phyloP scores from a whole-genome alignment of 2,113 vertebrate genomes.

The Coptodon bakossiorum region DNA sequence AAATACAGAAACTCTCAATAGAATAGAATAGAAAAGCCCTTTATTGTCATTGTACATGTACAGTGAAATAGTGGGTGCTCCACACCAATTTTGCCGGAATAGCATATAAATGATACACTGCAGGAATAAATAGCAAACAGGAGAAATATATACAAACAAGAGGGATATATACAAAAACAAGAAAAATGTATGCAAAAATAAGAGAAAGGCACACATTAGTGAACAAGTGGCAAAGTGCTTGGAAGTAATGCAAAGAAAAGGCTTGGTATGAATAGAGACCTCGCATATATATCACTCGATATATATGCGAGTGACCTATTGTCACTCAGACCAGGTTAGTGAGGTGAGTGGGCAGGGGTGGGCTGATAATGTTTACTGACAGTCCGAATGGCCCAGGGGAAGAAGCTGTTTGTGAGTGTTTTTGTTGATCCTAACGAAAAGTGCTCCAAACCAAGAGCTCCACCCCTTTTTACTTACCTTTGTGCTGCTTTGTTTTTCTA shows the following conservation, averaged over 20 bases:
- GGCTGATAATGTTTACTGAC: not conserved
- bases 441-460: not conserved
- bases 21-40: not conserved
- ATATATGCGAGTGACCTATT: not conserved
- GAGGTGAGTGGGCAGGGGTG: not conserved
- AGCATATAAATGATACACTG: not conserved
- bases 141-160: not conserved
- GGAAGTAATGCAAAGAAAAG: not conserved
- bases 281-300: no score
- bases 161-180: not conserved
- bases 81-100: not conserved
- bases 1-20: not conserved
- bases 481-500: not conserved
- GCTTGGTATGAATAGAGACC: not conserved
- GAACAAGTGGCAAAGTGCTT: not conserved
- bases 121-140: not conserved
- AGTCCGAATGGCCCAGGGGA: not conserved
- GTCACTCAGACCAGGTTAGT: not conserved
- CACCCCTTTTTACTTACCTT: not conserved
- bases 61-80: fast-evolving
- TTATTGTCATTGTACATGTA: not conserved
- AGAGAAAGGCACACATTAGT: not conserved
- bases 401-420: not conserved
- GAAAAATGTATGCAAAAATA: not conserved
- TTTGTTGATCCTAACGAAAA: not conserved